Base-by-base conservation (phyloP, 2,888 invertebrate species). In the Ischnura elegans region DNA sequence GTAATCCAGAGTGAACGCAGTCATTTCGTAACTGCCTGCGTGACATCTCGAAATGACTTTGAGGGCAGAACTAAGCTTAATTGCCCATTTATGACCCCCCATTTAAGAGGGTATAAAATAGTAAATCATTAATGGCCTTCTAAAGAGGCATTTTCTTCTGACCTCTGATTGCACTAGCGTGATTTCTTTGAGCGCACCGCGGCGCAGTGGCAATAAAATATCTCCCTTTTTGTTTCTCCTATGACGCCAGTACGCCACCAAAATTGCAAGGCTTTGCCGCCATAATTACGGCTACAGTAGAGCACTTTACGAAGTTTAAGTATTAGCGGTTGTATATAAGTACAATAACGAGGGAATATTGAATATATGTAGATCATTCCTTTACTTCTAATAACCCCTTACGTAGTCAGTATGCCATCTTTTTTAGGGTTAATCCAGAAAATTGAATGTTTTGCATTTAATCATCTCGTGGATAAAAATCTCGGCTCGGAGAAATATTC, bases 11-110 rank as follows among this genome's bases (percentile, higher is more conserved):
- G 55, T 43, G 61, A 36, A 76, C 29, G 76, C 36, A 66, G 61
- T 90, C 61, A 43, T 51, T 90, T 90, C 25, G 61, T 61, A 90
- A 55, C 55, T 55, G 43, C 90, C 90, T 90, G 55, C 90, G 90
- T 90, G 90, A 90, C 61, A 90, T 66, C 90, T 90, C 76, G 43
- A 43, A 90, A 90, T 43, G 90, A 61, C 90, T 90, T 90, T 61
- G 76, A 43, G 90, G 43, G 61, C 61, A 90, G 55, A 90, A 61
- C 90, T 55, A 90, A 90, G 55, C 90, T 90, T 90, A 90, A 90
- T 90, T 90, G 90, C 90, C 61, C 90, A 61, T 90, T 90, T 90
- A 90, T 90, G 90, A 61, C 66, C 90, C n/a, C 76, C 66, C 90
- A 90, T 90, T 90, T 90, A 90, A 90, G 61, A 90, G 61, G 61